Conservation (phyloP, 2,797 vertebrate species). For the Cossypha niveicapilla region DNA sequence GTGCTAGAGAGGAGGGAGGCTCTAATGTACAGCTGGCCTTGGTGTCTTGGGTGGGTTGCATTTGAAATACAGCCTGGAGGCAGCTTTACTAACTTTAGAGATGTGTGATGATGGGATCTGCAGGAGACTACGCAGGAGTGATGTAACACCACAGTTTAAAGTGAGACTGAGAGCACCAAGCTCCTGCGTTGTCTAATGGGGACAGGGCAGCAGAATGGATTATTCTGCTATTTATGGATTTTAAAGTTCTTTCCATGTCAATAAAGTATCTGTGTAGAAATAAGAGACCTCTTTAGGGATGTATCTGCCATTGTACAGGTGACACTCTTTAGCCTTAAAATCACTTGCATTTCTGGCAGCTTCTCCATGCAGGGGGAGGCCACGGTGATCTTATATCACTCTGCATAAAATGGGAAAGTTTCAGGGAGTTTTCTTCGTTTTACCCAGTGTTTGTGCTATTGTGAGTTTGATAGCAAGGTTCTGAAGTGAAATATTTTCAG, state of each 20-base stretch:
- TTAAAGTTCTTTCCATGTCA: neutral
- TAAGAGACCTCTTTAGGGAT: neutral
- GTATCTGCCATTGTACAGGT: neutral
- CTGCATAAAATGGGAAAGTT: neutral
- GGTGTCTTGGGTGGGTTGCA: constrained; percentile 19
- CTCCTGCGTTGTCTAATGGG: neutral
- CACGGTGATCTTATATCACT: neutral
- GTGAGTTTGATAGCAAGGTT: neutral
- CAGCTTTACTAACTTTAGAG: constrained; percentile 14
- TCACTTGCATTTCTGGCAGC: neutral
- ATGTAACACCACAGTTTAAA: neutral
- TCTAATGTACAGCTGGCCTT: neutral
- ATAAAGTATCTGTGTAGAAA: neutral
- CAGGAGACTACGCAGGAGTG: neutral
- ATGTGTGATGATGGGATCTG: neutral
- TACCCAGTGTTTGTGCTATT: neutral
- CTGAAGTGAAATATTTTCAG: neutral
- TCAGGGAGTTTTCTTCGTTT: neutral
- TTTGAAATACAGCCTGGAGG: constrained; percentile 20
- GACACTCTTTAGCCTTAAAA: neutral
- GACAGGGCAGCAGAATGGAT: neutral
- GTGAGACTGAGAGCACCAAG: neutral
- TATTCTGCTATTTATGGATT: neutral
- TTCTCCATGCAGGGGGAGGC: neutral
- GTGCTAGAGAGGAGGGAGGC: neutral